Evolutionary conservation across 2,113 vertebrate species (phyloP).

Genomic region (Vanacampus margaritifer): DNA sequence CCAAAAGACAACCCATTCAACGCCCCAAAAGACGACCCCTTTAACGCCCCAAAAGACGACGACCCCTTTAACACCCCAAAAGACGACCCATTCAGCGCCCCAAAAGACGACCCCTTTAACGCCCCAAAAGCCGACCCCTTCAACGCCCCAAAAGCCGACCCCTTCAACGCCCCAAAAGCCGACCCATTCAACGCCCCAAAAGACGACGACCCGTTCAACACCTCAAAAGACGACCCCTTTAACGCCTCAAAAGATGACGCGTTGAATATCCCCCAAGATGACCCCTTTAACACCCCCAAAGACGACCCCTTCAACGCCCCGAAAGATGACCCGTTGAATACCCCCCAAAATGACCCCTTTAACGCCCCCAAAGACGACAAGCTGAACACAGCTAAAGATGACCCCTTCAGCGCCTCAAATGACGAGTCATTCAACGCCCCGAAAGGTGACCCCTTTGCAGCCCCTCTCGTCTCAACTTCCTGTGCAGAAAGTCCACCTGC

Average conservation of each 20-base stretch:
- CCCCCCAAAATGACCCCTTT: conserved; percentile 9
- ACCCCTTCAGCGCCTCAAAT: conserved; percentile 17
- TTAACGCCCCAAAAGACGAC: conserved; percentile 29
- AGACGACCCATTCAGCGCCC: background rate
- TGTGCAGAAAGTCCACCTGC: background rate
- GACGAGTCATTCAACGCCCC: conserved; percentile 30
- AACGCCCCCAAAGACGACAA: conserved; percentile 2
- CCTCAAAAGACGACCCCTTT: conserved; percentile 14
- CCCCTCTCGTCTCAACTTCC: background rate
- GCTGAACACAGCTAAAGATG: conserved; percentile 12
- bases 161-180: background rate
- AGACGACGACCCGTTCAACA: background rate
- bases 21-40: conserved; percentile 28
- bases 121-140: background rate
- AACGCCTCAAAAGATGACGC: conserved; percentile 14
- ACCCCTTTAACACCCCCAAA: background rate
- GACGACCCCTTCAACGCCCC: conserved; percentile 8
- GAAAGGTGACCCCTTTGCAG: conserved; percentile 17
- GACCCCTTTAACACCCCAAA: conserved; percentile 25
- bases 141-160: conserved; percentile 5
- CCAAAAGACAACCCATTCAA: conserved; percentile 11
- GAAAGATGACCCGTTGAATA: conserved; percentile 9
- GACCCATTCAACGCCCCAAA: conserved; percentile 12
- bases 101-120: conserved; percentile 11
- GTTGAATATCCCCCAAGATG: background rate